Evolutionary conservation across 2,113 vertebrate genomes (phyloP), one percentile per base, ranked within the genome.

Genomic region (Glaucomys volans): DNA sequence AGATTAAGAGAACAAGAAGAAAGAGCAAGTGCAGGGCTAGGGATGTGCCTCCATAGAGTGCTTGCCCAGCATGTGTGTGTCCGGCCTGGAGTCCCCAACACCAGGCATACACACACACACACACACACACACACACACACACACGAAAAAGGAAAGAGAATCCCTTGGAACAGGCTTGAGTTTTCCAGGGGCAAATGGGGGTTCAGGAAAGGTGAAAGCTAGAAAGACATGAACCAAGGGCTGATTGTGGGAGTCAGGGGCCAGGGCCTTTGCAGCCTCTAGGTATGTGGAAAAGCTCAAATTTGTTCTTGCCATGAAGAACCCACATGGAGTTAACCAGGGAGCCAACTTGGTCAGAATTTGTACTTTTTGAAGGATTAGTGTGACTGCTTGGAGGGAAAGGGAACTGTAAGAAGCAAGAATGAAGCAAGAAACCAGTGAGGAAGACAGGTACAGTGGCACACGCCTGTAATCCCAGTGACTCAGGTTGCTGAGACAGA

Each of bases 311-410:
- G 57, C 11, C 20, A 3, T 87, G 67, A 96, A 66, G 64, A 71
- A 96, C 40, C 71, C 54, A 52, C 26, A 22, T 35, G 59, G 71
- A 81, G 90, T 89, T 92, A 80, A 92, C 62, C 44, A 91, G 87
- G 40, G 52, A 28, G 69, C 54, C 66, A 18, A 57, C 30, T 87
- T 67, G 62, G 44, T 92, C 42, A 52, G 13, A 57, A 44, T 80
- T 76, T 87, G 37, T 22, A 40, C 84, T 87, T 96, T 90, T 90
- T 52, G 54, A 95, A 87, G n/a, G 42, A 40, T 91, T 37, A 24
- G 0, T 71, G 3, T 82, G 37, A 64, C 59, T 79, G 28, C 79
- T 91, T 18, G 91, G 92, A 96, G 44, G 80, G 59, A 28, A 84
- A 1, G 54, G 47, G 40, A n/a, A 14, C 47, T 28, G 0, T 52